Percentiles rank a stretch among this genome's conserved stretches.
These are phyloP conservation scores for Narcine bancroftii DNA, from an alignment of 2,113 vertebrate species.

Conservation along the genomic window DNA sequence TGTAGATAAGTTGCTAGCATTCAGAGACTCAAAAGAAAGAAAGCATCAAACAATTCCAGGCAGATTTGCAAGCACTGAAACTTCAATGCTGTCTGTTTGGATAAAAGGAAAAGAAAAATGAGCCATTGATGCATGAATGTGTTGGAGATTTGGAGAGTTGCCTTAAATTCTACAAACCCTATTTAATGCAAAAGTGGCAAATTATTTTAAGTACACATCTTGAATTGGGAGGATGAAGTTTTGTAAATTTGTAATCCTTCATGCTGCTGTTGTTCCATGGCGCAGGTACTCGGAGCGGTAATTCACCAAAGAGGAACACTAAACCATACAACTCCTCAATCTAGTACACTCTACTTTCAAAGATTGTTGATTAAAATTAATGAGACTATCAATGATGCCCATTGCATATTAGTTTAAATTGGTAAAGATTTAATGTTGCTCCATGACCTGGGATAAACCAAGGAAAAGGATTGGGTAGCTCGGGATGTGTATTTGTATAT, in stretches of 20 bases:
- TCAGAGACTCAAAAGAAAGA: not conserved
- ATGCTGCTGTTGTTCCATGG: too few relatives aligned
- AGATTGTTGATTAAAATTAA: too few relatives aligned
- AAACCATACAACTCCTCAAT: too few relatives aligned
- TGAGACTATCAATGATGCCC: too few relatives aligned
- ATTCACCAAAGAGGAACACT: too few relatives aligned
- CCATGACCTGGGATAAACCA: not conserved
- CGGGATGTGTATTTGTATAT: not conserved
- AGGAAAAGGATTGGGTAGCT: not conserved
- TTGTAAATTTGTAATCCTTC: not conserved
- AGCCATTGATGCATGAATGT: not conserved
- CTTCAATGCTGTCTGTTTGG: not conserved
- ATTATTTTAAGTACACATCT: not conserved
- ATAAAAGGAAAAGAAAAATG: not conserved
- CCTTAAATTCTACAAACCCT: not conserved
- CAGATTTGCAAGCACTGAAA: not conserved
- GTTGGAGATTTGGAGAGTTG: not conserved
- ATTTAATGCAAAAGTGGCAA: not conserved
- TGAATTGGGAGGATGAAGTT: not conserved
- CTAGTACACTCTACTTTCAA: too few relatives aligned
- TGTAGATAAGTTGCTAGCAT: not conserved
- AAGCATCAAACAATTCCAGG: not conserved
- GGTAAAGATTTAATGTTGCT: not conserved
- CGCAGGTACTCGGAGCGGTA: too few relatives aligned
- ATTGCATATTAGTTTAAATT: too few relatives aligned